Evolutionary conservation across 2,888 invertebrate genomes (phyloP).

Genomic region (Limnephilus rhombicus): DNA sequence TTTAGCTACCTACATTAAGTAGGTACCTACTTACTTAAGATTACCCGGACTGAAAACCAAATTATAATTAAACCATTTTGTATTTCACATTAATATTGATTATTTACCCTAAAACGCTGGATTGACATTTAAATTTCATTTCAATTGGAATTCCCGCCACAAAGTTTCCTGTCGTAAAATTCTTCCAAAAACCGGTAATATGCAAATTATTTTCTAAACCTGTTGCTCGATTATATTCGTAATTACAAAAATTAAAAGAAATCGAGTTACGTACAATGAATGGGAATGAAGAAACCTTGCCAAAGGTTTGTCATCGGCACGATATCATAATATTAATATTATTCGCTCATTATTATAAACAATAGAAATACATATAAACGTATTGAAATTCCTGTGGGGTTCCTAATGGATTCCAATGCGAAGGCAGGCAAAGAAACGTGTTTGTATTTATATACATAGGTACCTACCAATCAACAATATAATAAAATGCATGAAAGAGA

Average conservation of each 20-base stretch:
- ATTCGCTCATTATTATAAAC: neutral
- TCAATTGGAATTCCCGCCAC: no score
- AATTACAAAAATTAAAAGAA: no score
- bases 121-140: no score
- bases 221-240: neutral
- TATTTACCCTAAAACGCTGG: neutral
- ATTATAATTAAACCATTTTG: neutral
- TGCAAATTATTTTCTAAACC: neutral
- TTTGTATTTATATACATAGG: neutral
- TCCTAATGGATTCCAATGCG: conserved; percentile 3
- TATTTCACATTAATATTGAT: neutral
- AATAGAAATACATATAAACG: neutral
- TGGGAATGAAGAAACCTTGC: neutral
- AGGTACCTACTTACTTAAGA: neutral
- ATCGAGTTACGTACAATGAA: neutral
- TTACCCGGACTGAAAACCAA: neutral
- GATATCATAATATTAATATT: neutral
- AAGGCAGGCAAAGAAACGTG: neutral
- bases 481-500: conserved; percentile 34
- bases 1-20: neutral
- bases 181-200: neutral
- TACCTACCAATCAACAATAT: neutral
- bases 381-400: conserved; percentile 3
- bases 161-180: neutral
- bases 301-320: neutral